Evolutionary conservation across 2,888 invertebrate genomes (phyloP).

Genomic region (Dusona sp.): DNA sequence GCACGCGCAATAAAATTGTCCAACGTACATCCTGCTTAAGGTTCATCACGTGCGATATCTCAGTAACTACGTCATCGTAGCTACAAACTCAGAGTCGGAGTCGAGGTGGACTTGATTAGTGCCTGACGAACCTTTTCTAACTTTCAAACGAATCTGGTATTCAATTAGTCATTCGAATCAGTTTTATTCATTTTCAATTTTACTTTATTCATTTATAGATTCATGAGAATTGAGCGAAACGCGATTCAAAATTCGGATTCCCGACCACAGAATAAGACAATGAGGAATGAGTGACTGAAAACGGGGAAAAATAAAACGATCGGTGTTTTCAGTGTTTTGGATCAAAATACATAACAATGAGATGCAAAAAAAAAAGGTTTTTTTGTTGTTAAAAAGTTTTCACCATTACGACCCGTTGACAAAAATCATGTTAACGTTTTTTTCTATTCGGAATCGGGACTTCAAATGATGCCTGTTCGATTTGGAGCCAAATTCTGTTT

Average conservation of each 20-base stretch:
- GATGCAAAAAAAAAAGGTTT: no score
- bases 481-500: no score
- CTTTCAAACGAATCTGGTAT: neutral
- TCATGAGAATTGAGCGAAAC: neutral
- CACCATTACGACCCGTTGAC: no score
- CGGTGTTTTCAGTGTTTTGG: no score
- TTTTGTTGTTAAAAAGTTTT: no score
- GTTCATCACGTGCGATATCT: slow-evolving; percentile 54
- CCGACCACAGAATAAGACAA: neutral
- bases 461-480: no score
- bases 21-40: slow-evolving; percentile 66
- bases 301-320: no score
- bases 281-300: neutral
- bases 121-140: slow-evolving; percentile 4
- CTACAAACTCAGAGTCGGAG: slow-evolving; percentile 59
- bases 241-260: neutral
- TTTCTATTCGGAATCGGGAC: no score
- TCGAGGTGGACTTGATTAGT: slow-evolving; percentile 32
- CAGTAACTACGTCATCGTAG: slow-evolving; percentile 39
- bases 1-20: slow-evolving; percentile 54
- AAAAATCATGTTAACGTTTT: no score
- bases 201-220: neutral
- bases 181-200: neutral
- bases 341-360: no score
- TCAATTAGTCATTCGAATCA: neutral